Base-by-base conservation (phyloP, 2,113 vertebrate genomes). In the Forbesichthys papilliferus region DNA sequence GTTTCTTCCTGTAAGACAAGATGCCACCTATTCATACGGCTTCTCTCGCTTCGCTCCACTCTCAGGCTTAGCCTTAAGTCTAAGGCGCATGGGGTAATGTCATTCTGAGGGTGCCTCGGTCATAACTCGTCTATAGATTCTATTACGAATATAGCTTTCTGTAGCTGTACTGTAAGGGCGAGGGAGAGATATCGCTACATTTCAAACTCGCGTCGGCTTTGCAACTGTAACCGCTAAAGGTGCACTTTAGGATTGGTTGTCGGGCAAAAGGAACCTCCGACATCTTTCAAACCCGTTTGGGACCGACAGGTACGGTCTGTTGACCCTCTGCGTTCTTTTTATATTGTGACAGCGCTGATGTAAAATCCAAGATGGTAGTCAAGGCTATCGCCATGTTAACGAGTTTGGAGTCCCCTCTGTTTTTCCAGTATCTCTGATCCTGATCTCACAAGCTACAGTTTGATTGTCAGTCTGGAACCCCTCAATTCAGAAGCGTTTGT, bases 1-100 rank as follows among this genome's bases (percentile, higher is more conserved):
- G 57, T 68, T 70, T 57, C 66, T 78, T 85, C 77, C 69, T 77
- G 78, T 79, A 76, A 84, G 68, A 48, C 11, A 46, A 86, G 75
- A 80, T 48, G 18, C 72, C 56, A 49, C 47, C 64, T 59, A 8
- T 59, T 9, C 14, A n/a, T 56, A 27, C 70, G 58, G 33, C 75
- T 20, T 71, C 55, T 63, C 4, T 66, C 11, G 51, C 11, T 54
- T 2, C 27, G 1, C 27, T 5, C 64, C 11, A 7, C 10, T 16
- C 16, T 54, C 33, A 53, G 47, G 48, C 55, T 27, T 68, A 49
- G 64, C 10, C 1, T 11, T 33, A 27, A 18, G 54, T 66, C 18
- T 66, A 72, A 53, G 67, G 33, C 33, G 3, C 34, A 12, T 62
- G 27, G 3, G 73, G 57, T 36, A 69, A 7, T 61, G 5, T 66